Evolutionary conservation across 2,113 vertebrate species (phyloP).

Genomic region (Pomatorhinus ruficollis): DNA sequence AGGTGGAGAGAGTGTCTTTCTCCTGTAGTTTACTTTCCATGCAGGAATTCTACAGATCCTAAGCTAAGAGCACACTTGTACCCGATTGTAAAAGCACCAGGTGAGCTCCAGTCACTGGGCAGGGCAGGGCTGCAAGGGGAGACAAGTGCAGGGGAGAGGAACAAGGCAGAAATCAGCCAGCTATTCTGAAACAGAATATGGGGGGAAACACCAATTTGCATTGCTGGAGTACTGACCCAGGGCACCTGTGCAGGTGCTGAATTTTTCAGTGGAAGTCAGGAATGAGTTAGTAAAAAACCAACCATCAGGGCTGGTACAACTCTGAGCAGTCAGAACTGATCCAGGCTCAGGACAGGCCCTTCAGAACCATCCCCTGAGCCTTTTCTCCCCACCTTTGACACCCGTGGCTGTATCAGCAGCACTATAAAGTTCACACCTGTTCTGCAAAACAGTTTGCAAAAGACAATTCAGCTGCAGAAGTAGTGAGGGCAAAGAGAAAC

Average conservation of each 20-base stretch:
- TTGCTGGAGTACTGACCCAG: not conserved
- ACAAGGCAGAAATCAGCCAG: not conserved
- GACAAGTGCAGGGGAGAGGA: not conserved
- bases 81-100: not conserved
- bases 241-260: not conserved
- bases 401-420: not conserved
- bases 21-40: not conserved
- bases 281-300: not conserved
- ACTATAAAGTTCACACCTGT: not conserved
- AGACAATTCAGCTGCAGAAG: not conserved
- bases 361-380: not conserved
- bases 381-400: not conserved
- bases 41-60: not conserved
- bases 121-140: not conserved
- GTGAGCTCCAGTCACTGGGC: not conserved
- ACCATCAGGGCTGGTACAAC: not conserved
- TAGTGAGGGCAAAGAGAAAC: not conserved
- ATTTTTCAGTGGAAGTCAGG: not conserved
- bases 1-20: not conserved
- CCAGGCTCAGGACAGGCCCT: not conserved
- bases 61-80: not conserved
- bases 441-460: not conserved
- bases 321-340: not conserved
- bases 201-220: not conserved
- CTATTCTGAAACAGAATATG: not conserved